phyloP scores from a whole-genome alignment of 2,888 invertebrate species.

The Cenopis cana region DNA sequence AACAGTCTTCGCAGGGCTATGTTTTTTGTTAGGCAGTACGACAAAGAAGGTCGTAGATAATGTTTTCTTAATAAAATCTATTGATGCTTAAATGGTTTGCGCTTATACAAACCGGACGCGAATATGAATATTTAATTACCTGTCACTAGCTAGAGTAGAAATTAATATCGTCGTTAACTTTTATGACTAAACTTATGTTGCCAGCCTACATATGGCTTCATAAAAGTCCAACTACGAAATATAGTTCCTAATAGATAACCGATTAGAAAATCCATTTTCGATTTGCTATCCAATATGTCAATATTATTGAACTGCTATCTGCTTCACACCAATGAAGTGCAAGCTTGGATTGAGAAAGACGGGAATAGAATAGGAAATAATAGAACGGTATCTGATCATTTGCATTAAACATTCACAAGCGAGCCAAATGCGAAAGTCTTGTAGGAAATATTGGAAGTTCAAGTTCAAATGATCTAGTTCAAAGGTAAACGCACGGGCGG shows the following conservation, averaged over 20 bases:
- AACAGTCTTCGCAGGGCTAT: background rate
- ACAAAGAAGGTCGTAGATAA: background rate
- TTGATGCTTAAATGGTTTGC: background rate
- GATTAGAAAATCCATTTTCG: slow-evolving; percentile 24
- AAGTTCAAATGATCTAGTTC: slow-evolving; percentile 61
- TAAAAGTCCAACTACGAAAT: slow-evolving; percentile 22
- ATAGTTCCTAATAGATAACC: slow-evolving; percentile 8
- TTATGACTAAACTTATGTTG: slow-evolving; percentile 18
- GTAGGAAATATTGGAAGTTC: slow-evolving; percentile 55
- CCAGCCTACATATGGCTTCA: slow-evolving; percentile 28
- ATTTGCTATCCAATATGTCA: slow-evolving; percentile 18
- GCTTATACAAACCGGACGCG: background rate
- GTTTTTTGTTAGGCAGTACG: background rate
- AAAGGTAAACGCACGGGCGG: slow-evolving; percentile 61
- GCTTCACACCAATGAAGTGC: background rate
- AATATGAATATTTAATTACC: slow-evolving; percentile 15
- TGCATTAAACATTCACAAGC: slow-evolving; percentile 38
- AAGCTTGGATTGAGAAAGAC: background rate
- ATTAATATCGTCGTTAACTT: slow-evolving; percentile 25
- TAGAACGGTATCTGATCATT: slow-evolving; percentile 33
- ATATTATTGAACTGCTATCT: slow-evolving; percentile 10
- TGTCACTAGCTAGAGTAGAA: slow-evolving; percentile 6
- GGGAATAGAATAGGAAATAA: slow-evolving; percentile 17
- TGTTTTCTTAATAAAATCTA: background rate
- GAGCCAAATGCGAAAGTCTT: slow-evolving; percentile 41